Evolutionary conservation across 2,888 invertebrate species (phyloP).

Genomic region (Harmothoe impar): DNA sequence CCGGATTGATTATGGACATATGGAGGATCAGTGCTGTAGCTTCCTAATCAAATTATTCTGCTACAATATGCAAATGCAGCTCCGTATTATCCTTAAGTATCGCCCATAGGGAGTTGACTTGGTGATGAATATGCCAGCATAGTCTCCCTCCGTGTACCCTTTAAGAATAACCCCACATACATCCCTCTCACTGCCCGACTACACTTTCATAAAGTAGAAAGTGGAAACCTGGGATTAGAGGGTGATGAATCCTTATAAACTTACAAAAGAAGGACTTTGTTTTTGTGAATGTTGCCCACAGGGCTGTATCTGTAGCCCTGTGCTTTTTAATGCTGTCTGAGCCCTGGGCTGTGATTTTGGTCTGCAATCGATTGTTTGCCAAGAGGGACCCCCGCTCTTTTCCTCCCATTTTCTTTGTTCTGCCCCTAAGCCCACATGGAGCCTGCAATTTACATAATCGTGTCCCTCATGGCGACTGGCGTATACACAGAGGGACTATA

Average conservation of each 20-base stretch:
- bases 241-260: not conserved
- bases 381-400: not conserved
- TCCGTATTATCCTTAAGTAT: not conserved
- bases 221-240: not conserved
- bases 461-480: too few species aligned
- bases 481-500: too few species aligned
- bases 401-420: too few species aligned
- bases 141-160: not conserved
- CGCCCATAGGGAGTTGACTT: not conserved
- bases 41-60: not conserved
- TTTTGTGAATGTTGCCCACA: not conserved
- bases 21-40: not conserved
- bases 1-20: not conserved
- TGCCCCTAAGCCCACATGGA: too few species aligned
- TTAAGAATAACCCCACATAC: too few species aligned
- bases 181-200: too few species aligned
- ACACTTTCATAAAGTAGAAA: too few species aligned
- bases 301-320: too few species aligned
- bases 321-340: not conserved
- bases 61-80: slow-evolving; percentile 6
- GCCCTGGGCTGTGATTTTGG: not conserved
- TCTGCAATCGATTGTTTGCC: slow-evolving; percentile 8
- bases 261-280: not conserved
- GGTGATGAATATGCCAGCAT: not conserved
- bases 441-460: too few species aligned